A percentile compares a stretch with the other conserved stretches of the same genome.
phyloP scores from a whole-genome alignment of 2,113 vertebrate species.

The Dromas ardeola region DNA sequence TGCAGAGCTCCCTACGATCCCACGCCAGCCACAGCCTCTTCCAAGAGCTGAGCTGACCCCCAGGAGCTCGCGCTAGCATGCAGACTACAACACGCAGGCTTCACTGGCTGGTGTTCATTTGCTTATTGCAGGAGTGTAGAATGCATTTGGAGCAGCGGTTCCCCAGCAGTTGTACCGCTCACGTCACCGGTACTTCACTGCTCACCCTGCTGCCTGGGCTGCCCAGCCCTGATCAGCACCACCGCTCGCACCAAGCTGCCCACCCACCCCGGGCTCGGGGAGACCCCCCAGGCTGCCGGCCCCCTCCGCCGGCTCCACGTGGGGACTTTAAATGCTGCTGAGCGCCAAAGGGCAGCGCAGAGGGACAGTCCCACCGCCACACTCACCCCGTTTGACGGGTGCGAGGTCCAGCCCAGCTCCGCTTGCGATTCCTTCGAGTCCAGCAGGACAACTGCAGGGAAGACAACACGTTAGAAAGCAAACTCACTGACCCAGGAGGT shows the following conservation, averaged over 20 bases:
- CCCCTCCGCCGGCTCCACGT: accelerated
- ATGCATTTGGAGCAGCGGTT: neutral
- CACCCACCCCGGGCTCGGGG: accelerated
- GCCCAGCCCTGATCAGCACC: accelerated
- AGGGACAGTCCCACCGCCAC: neutral
- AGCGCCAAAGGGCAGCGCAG: neutral
- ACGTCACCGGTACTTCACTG: accelerated
- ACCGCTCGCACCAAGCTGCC: neutral
- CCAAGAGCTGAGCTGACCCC: neutral
- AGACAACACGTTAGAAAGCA: neutral
- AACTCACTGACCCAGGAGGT: accelerated
- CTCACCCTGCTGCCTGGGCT: accelerated
- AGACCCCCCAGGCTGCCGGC: accelerated
- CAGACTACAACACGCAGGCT: neutral
- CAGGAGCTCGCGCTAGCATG: accelerated
- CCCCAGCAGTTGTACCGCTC: accelerated
- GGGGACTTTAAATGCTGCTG: neutral
- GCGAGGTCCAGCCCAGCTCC: slow-evolving; percentile 93
- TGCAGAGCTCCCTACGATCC: neutral
- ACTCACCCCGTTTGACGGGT: slow-evolving; percentile 90
- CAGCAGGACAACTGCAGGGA: slow-evolving; percentile 85
- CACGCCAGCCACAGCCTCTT: neutral
- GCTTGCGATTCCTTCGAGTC: slow-evolving; percentile 97
- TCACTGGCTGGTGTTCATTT: accelerated
- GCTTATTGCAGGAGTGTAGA: neutral